Evolutionary conservation across 1,140 invertebrate genomes (phyloP).

Genomic region (Helicoverpa armigera): DNA sequence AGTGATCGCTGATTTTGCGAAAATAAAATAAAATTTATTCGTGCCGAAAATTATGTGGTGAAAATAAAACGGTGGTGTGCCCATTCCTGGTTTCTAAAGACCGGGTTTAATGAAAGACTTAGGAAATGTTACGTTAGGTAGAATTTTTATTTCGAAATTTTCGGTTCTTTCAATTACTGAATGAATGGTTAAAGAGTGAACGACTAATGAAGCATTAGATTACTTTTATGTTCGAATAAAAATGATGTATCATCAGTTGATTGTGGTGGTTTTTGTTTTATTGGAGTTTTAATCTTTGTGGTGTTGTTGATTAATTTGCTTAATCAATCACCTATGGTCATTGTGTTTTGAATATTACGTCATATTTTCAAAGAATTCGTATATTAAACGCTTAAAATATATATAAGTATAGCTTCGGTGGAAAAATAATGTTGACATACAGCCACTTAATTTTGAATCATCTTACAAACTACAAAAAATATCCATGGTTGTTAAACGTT

Average conservation of each 20-base stretch:
- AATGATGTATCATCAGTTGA: slow-evolving; percentile 24
- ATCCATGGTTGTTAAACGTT: too few relatives aligned
- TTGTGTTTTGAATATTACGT: too few relatives aligned
- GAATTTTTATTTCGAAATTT: slow-evolving; percentile 41
- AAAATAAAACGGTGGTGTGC: not conserved
- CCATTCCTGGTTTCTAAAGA: slow-evolving; percentile 37
- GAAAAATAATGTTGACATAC: too few relatives aligned
- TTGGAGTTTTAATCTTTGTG: too few relatives aligned
- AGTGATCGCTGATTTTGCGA: slow-evolving; percentile 49
- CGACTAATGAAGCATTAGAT: slow-evolving; percentile 25
- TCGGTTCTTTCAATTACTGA: slow-evolving; percentile 34
- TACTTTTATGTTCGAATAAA: slow-evolving; percentile 13
- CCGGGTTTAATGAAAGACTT: slow-evolving; percentile 38
- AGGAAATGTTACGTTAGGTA: slow-evolving; percentile 3
- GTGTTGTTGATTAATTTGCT: too few relatives aligned
- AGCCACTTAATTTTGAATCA: too few relatives aligned
- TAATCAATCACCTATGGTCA: too few relatives aligned
- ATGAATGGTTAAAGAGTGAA: slow-evolving; percentile 32
- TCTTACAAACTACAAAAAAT: too few relatives aligned
- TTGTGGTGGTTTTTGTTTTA: not conserved
- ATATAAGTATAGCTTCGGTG: too few relatives aligned
- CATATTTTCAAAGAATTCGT: too few relatives aligned
- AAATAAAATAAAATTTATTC: slow-evolving; percentile 50
- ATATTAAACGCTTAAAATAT: too few relatives aligned
- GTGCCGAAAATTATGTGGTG: slow-evolving; percentile 42